A percentile compares a stretch with the other conserved stretches of the same genome.
Conservation (phyloP, 2,113 vertebrate genomes). For the Rousettus leschenaultii region DNA sequence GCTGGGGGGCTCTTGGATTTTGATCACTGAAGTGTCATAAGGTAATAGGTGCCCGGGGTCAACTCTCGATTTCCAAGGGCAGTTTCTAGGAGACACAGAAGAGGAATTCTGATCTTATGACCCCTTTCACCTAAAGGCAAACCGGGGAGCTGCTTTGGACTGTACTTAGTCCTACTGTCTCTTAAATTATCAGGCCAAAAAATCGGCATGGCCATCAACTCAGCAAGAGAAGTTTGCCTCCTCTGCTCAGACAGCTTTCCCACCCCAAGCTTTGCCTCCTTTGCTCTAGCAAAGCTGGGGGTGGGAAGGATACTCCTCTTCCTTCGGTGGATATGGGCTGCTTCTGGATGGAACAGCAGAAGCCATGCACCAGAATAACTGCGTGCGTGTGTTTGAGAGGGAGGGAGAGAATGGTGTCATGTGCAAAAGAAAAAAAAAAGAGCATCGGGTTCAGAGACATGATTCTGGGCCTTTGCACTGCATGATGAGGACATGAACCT, state of each 20-base stretch:
- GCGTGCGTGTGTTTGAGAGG: not conserved
- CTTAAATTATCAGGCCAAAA: not conserved
- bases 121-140: conserved; percentile 1
- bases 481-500: not conserved
- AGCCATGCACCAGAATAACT: conserved; percentile 90
- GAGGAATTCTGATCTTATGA: not conserved
- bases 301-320: conserved; percentile 91
- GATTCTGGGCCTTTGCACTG: not conserved
- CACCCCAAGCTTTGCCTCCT: too few species aligned
- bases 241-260: not conserved
- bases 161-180: not conserved
- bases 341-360: conserved; percentile 92
- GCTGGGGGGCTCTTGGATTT: conserved; percentile 92
- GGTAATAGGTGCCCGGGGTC: conserved; percentile 57
- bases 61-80: not conserved
- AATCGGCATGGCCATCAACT: not conserved
- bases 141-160: not conserved
- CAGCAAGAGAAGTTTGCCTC: not conserved
- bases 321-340: conserved; percentile 90
- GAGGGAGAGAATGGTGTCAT: not conserved
- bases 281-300: not conserved
- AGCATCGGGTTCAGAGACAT: not conserved
- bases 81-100: not conserved
- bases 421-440: not conserved
- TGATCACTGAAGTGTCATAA: conserved; percentile 90